A percentile compares a stretch with the other conserved stretches of the same genome.
Evolutionary conservation across 2,888 invertebrate species (phyloP).

Genomic region (Agonum fuliginosum): DNA sequence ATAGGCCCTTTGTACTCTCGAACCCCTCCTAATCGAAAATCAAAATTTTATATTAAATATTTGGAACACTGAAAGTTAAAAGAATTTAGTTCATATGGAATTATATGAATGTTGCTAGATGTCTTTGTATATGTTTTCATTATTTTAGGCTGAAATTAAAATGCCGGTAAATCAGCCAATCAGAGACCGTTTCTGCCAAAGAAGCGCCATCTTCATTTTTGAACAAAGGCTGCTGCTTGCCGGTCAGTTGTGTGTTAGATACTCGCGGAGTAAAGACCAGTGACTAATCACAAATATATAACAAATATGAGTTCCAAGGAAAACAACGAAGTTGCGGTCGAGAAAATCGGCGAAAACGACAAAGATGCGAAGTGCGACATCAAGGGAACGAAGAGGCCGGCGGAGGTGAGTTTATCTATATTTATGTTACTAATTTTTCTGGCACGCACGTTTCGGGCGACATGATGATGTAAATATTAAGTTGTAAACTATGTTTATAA

Average conservation of each 20-base stretch:
- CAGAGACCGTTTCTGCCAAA: conserved; percentile 74
- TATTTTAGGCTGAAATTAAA: conserved; percentile 59
- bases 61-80: conserved; percentile 60
- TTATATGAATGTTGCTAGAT: conserved; percentile 49
- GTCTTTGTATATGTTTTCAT: conserved; percentile 34
- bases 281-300: conserved; percentile 65
- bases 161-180: conserved; percentile 71
- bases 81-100: conserved; percentile 60
- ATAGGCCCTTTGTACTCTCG: conserved; percentile 77
- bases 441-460: conserved; percentile 49
- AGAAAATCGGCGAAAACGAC: conserved; percentile 86
- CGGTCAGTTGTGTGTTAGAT: conserved; percentile 83
- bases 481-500: conserved; percentile 2
- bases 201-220: conserved; percentile 90
- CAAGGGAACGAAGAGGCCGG: conserved; percentile 91
- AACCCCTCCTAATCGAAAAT: conserved; percentile 78
- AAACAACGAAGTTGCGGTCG: conserved; percentile 90
- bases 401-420: conserved; percentile 83
- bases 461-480: conserved; percentile 45
- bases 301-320: conserved; percentile 87
- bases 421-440: conserved; percentile 28
- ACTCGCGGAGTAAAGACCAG: conserved; percentile 72
- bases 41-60: conserved; percentile 68
- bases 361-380: conserved; percentile 89
- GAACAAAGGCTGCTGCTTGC: conserved; percentile 83